phyloP scores from a whole-genome alignment of 1,140 invertebrate species.

The Trissolcus basalis region DNA sequence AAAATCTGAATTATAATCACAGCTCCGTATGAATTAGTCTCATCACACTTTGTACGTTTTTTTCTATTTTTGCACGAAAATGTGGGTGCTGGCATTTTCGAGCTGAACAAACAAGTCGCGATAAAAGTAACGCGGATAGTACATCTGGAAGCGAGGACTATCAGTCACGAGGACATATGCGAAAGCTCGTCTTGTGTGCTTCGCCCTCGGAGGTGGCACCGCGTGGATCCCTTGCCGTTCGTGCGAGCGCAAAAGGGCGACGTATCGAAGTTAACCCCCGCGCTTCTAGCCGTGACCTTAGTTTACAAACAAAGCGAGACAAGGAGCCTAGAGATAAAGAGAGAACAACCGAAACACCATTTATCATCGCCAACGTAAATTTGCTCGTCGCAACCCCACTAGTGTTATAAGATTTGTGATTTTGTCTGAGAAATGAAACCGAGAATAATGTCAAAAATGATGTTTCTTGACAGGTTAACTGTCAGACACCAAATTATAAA shows the following conservation, averaged over 20 bases:
- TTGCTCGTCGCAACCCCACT: slow-evolving; percentile 56
- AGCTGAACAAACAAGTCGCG: slow-evolving; percentile 73
- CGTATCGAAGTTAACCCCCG: slow-evolving; percentile 51
- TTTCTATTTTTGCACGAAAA: slow-evolving; percentile 19
- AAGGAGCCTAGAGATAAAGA: slow-evolving; percentile 15
- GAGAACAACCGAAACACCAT: slow-evolving; percentile 66
- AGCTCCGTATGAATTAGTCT: slow-evolving; percentile 32
- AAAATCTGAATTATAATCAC: slow-evolving; percentile 33
- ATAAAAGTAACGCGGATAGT: slow-evolving; percentile 74
- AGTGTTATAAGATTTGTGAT: slow-evolving; percentile 43
- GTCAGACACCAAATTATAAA: too few species aligned
- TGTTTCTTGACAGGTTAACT: too few species aligned
- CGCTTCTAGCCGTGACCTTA: slow-evolving; percentile 44
- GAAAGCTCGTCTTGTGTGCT: slow-evolving; percentile 60
- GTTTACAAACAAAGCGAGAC: slow-evolving; percentile 29
- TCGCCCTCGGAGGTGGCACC: slow-evolving; percentile 36
- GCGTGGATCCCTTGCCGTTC: slow-evolving; percentile 40
- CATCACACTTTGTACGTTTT: slow-evolving; percentile 4
- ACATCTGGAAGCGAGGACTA: slow-evolving; percentile 76
- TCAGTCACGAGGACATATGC: slow-evolving; percentile 75
- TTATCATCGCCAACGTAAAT: slow-evolving; percentile 73
- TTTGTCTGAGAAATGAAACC: slow-evolving; percentile 40
- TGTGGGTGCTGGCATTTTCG: slow-evolving; percentile 49
- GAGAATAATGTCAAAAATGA: slow-evolving; percentile 49
- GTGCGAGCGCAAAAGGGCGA: slow-evolving; percentile 36